Percentiles rank a stretch among this genome's conserved stretches.
phyloP scores from a whole-genome alignment of 2,113 vertebrate genomes.

The Oenanthe oenanthe region DNA sequence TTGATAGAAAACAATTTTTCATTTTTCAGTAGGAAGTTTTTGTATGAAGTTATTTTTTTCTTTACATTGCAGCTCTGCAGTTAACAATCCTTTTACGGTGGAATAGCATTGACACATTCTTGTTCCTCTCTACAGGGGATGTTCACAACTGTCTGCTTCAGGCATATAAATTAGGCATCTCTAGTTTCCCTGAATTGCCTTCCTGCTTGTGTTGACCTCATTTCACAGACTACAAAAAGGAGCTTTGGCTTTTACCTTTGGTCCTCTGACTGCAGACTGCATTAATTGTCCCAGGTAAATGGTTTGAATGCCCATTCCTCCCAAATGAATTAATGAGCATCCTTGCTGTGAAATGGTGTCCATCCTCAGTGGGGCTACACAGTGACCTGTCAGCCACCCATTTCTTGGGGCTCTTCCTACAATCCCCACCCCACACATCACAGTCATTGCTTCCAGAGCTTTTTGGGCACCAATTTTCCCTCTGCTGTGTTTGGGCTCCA shows the following conservation, averaged over 20 bases:
- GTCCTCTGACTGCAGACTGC: neutral
- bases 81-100: slow-evolving; percentile 24
- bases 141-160: slow-evolving; percentile 40
- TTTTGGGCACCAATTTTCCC: neutral
- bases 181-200: neutral
- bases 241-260: neutral
- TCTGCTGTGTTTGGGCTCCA: neutral
- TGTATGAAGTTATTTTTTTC: slow-evolving; percentile 20
- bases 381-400: neutral
- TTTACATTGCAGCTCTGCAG: neutral
- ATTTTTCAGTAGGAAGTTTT: neutral
- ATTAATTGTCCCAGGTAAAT: neutral
- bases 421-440: rapidly evolving
- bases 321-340: neutral
- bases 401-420: neutral
- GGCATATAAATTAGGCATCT: slow-evolving; percentile 30
- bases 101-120: slow-evolving; percentile 19
- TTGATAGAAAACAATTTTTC: neutral
- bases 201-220: slow-evolving; percentile 2
- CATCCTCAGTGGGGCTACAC: neutral
- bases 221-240: neutral
- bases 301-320: neutral
- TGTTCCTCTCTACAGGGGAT: slow-evolving; percentile 34
- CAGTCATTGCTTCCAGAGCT: neutral
- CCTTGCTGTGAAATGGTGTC: neutral